Base-by-base conservation (phyloP, 2,797 vertebrate genomes). In the Cottoperca gobio region DNA sequence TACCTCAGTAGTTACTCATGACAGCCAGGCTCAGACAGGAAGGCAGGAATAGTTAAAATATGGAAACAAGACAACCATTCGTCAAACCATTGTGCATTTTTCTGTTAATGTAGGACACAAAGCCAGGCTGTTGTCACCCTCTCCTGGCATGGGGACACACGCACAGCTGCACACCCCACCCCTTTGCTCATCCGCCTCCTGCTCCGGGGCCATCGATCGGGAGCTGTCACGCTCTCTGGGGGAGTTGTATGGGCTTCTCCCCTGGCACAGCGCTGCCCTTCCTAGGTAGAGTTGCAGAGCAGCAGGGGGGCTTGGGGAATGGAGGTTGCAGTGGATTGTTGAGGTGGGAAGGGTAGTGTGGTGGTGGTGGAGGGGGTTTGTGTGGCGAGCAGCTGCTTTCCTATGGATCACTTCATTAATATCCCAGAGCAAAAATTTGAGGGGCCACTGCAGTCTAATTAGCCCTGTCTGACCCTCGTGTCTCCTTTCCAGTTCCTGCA, bases 391-490 rank as follows among this genome's bases (percentile, higher is more conserved):
- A 93, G 92, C 89, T 93, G 93, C 88, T 92, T 92, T 93, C 89
- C 88, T 87, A 78, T 91, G 90, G 94, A 94, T 92, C 86, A 89
- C 90, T 93, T 94, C 89, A 94, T 94, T 94, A 94, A 93, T 93
- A 92, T 92, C 92, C 84, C 81, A 81, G 90, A 89, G 92, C 91
- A 92, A 86, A 91, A 88, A 89, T 91, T 90, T 93, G 92, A 93
- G 92, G 92, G 92, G 91, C 91, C 58, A 82, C 88, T 88, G 89
- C 89, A 90, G 91, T 93, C 92, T 94, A 94, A 95, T 94, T 95
- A 94, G 91, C 94, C 94, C 85, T 74, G 90, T 90, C 92, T 91
- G 91, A 94, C 92, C 93, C 92, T 70, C 16, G 40, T 77, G 55
- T 91, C 88, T 87, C 77, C 83, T 88, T 88, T 90, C 78, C 80